Conservation (phyloP, 2,888 invertebrate genomes). For the Acronicta leporina region DNA sequence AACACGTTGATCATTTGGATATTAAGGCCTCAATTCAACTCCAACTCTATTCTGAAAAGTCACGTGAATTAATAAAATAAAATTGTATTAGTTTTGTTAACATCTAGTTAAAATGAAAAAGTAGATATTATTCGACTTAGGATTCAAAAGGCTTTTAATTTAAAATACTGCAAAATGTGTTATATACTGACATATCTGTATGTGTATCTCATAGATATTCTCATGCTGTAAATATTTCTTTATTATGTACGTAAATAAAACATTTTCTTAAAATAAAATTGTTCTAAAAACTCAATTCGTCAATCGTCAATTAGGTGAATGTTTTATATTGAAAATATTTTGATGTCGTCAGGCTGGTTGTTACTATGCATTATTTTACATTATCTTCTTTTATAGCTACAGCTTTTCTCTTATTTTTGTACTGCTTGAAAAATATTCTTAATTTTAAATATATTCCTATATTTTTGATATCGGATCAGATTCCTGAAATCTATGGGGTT, state of each 20-base stretch:
- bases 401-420: slow-evolving; percentile 47
- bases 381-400: slow-evolving; percentile 40
- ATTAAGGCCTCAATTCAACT: too few species aligned
- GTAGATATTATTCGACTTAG: too few species aligned
- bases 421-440: slow-evolving; percentile 35
- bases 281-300: slow-evolving; percentile 44
- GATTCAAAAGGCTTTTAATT: too few species aligned
- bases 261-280: slow-evolving; percentile 1
- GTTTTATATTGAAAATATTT: slow-evolving; percentile 17
- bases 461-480: neutral
- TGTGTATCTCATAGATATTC: too few species aligned
- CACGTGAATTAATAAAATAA: too few species aligned
- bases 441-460: slow-evolving; percentile 4
- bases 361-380: slow-evolving; percentile 37
- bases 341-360: slow-evolving; percentile 40
- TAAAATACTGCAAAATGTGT: too few species aligned
- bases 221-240: neutral
- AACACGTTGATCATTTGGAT: neutral
- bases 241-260: neutral
- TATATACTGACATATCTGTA: too few species aligned
- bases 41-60: too few species aligned
- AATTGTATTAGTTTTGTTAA: too few species aligned
- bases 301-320: slow-evolving; percentile 15
- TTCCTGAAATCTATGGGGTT: neutral
- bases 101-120: too few species aligned